A percentile compares a stretch with the other conserved stretches of the same genome.
phyloP scores from a whole-genome alignment of 2,113 vertebrate genomes.

The Bettongia penicillata region DNA sequence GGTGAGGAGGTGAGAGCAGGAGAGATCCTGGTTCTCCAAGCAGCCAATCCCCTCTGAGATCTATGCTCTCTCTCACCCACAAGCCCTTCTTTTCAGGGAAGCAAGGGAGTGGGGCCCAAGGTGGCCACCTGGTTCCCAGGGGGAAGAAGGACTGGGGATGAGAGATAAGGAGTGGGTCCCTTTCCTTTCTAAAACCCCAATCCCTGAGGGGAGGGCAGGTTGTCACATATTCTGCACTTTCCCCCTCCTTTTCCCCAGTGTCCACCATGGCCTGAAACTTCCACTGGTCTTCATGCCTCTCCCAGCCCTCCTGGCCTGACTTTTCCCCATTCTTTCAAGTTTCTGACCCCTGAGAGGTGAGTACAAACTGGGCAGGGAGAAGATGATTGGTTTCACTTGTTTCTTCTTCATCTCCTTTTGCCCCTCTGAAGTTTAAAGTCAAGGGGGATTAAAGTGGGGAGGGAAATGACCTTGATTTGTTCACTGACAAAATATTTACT shows the following conservation, averaged over 20 bases:
- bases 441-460: neutral
- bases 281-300: slow-evolving; percentile 18
- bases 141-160: no score
- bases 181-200: neutral
- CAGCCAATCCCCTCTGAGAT: no score
- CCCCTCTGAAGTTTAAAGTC: neutral
- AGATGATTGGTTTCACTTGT: neutral
- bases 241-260: slow-evolving; percentile 50
- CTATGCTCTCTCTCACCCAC: no score
- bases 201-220: no score
- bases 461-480: neutral
- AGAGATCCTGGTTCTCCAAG: neutral
- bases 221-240: neutral
- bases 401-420: neutral
- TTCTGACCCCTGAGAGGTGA: slow-evolving; percentile 70
- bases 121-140: neutral
- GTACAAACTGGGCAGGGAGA: neutral
- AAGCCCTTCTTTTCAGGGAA: neutral
- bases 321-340: slow-evolving; percentile 65
- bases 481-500: neutral
- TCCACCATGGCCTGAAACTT: slow-evolving; percentile 67
- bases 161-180: neutral
- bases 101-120: neutral
- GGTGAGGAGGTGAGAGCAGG: neutral
- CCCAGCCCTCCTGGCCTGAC: slow-evolving; percentile 54